Base-by-base conservation (phyloP, 2,113 vertebrate species). In the Dissostichus mawsoni region DNA sequence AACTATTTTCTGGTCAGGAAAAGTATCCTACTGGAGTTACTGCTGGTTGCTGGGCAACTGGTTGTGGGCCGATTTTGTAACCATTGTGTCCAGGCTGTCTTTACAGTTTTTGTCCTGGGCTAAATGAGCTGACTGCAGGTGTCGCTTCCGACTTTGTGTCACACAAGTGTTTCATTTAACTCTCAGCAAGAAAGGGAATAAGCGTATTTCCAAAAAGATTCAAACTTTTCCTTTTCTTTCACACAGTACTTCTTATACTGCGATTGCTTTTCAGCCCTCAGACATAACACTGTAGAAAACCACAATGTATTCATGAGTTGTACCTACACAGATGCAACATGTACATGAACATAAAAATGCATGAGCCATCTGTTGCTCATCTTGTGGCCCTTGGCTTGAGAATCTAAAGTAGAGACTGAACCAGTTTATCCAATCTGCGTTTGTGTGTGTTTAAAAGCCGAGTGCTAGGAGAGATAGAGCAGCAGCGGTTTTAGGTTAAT, bases 401-500 rank as follows among this genome's bases (percentile, higher is more conserved):
- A n/a, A 72, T 56, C 76, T 79, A 29, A 66, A 82, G 76, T 72
- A 48, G 55, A 81, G 61, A 64, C 58, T 69, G 57, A 78, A 33
- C 3, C 18, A 59, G 8, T 74, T 44, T 53, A 48, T 64, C 23
- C 12, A 0, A 61, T 80, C 47, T 50, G 33, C 41, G 75, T 64
- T 14, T 36, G 16, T 56, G 11, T 11, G 18, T 8, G 18, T 44
- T 74, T 74, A 62, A 81, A 72, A 25, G 23, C 56, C 25, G 13
- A 69, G n/a, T 25, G 52, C 29, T 23, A 6, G 17, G n/a, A 75
- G 33, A 23, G 76, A 57, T 16, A 5, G 16, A 81, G 29, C 53
- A n/a, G 48, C 41, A 59, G 50, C 1, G 36, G 44, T 55, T 83
- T 79, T 36, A 56, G 48, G 58, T 80, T 65, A 70, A 74, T 86